Evolutionary conservation across 2,888 invertebrate genomes (phyloP), one percentile per base, ranked within the genome.

Genomic region (Oscheius onirici): DNA sequence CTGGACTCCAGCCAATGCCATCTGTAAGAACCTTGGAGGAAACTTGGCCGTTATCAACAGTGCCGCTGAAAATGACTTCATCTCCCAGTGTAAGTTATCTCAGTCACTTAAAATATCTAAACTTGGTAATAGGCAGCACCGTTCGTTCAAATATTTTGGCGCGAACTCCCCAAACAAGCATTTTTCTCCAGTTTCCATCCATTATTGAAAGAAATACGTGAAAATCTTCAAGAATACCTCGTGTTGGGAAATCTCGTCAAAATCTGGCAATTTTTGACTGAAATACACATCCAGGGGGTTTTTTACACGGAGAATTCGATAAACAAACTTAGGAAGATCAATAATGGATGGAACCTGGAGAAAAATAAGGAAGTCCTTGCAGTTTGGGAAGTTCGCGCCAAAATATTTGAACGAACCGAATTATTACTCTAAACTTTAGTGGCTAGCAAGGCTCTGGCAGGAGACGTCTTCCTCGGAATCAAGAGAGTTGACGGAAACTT

Each of bases 401-500:
- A 10, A 13, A 13, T 41, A 8, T 13, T 13, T 8, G 13, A 41
- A 41, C 41, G 10, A 8, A 41, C 13, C 13, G 8, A 10, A 41
- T 10, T 13, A 10, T 13, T 10, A 10, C 8, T 13, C 8, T 13
- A 41, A 10, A 41, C 41, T 57, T 34, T 28, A 57, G 57, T 28
- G 3, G 57, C 34, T 8, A 20, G 26, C n/a, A 57, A 34, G 20
- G 22, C 22, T 51, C 57, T 57, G 8, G 34, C n/a, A 10, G 40
- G 57, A 15, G 28, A 57, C 34, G 40, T 57, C 57, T 60, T 41
- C 24, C 44, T 60, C 2, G 44, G 60, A 22, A 22, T 41, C 11
- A 22, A 60, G 26, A 28, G 13, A 15, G 43, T 24, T 17, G 43
- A 60, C 20, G 44, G 24, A 44, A 44, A 24, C 1, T 20, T 43